Conservation (phyloP, 2,113 vertebrate species). For the Typhlomys cinereus region DNA sequence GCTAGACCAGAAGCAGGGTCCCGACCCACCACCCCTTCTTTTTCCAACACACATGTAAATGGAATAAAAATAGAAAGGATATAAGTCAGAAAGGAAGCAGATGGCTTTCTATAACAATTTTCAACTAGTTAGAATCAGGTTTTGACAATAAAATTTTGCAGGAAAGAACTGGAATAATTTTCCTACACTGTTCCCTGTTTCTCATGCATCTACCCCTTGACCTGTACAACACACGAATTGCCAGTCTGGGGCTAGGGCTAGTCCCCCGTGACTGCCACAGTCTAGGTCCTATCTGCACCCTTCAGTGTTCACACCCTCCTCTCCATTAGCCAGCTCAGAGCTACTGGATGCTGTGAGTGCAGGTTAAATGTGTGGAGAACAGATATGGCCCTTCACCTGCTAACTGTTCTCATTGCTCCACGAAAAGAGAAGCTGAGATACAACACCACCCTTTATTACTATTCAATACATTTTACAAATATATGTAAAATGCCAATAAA, state of each 20-base stretch:
- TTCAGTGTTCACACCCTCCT: background rate
- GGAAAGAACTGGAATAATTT: conserved; percentile 43
- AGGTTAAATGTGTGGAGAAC: background rate
- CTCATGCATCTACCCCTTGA: background rate
- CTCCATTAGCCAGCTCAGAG: background rate
- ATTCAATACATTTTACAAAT: background rate
- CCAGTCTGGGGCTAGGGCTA: background rate
- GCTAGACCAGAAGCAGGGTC: background rate
- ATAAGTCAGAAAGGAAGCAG: conserved; percentile 56
- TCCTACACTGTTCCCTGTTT: background rate
- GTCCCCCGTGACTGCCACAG: background rate
- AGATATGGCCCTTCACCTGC: background rate
- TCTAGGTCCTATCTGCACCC: background rate
- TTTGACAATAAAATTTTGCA: conserved; percentile 54
- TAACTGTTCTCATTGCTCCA: background rate
- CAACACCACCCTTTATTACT: background rate
- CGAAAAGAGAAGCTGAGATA: background rate
- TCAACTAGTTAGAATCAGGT: conserved; percentile 33
- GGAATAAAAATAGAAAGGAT: conserved; percentile 57
- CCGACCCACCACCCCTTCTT: background rate
- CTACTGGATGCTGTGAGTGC: background rate
- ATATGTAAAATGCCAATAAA: background rate
- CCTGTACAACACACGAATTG: background rate
- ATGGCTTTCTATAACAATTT: conserved; percentile 63
- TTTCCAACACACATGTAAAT: conserved; percentile 42